Base-by-base conservation (phyloP, 35 echinoderm and acorn worm species). In the Heliocidaris tuberculata region DNA sequence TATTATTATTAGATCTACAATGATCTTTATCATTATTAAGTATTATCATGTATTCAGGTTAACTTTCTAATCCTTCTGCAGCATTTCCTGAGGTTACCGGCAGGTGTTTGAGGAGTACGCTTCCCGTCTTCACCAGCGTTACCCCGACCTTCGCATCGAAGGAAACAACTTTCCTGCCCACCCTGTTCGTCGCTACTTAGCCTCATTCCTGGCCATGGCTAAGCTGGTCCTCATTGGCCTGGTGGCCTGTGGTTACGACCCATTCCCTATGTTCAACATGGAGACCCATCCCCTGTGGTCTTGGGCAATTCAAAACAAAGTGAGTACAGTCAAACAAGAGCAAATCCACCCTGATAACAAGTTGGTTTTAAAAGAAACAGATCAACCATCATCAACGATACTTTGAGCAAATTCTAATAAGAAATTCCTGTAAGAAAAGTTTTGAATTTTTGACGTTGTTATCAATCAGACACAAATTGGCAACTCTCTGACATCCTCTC, bases 31-130 rank as follows among this genome's bases (percentile, higher is more conserved):
- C n/a, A 17, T n/a, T n/a, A 31, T n/a, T 1, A n/a, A 91, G 32
- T 32, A 31, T 91, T 91, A 17, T 32, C 6, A 32, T 42, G 35
- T 42, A 42, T 1, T 42, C 35, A 42, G 0, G 1, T 42, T 42
- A 42, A 42, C 35, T 42, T 42, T 24, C 2, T 47, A 6, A 6
- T 89, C 31, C 6, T 89, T 7, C 9, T 94, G 2, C 96, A 99
- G 98, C 94, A 97, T 99, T 93, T 99, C 98, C 94, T 99, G 98
- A 99, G 98, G 98, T 59, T 99, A 99, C 97, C 94, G 98, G 70
- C 94, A 97, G 65, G 94, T 97, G 93, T 99, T 97, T 95, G 97
- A 99, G 95, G 97, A 99, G 47, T 99, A 99, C 94, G 92, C 97
- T 85, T 48, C 78, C 95, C 95, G 95, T 27, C 95, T 99, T 86